Evolutionary conservation across 2,113 vertebrate species (phyloP), one percentile per base, ranked within the genome.

Genomic region (Lycaon pictus): DNA sequence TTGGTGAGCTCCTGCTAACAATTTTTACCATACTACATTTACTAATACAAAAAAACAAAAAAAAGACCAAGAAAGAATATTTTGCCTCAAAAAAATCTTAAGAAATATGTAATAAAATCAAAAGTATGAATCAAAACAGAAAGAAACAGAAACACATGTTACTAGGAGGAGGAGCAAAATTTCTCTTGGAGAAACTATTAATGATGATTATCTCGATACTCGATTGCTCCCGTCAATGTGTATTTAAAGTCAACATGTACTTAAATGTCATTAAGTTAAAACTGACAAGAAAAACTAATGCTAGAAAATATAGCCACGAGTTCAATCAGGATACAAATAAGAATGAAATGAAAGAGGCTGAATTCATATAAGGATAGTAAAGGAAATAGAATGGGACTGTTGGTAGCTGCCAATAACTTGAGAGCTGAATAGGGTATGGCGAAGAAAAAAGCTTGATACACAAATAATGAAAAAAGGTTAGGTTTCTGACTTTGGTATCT

Each of bases 101-200:
- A 81, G 63, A 96, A 95, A 89, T 88, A 29, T 71, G 43, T 25
- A 60, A 76, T 90, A 83, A 95, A 97, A 94, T 35, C 56, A 71
- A 56, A 95, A 87, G 37, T 88, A 87, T 32, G 51, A 88, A 80
- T 94, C 80, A 94, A n/a, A 94, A 67, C 8, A 96, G n/a, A 88
- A 80, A 91, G 29, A 88, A 53, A 76, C 15, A 89, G 76, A 86
- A 97, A 92, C 76, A 91, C 48, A 29, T 81, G 88, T 37, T 76
- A 51, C 35, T 32, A 72, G 84, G 62, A 25, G 85, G 82, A 87
- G 93, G 72, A 69, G 82, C 35, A 79, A 65, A 82, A 77, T 76
- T 92, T 86, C 84, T 93, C 82, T 48, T 85, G 32, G 55, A 80
- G 71, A 71, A 96, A 95, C 72, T 69, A 11, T 74, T 37, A 87